A percentile compares a stretch with the other conserved stretches of the same genome.
phyloP scores from a whole-genome alignment of 2,888 invertebrate genomes.

The Drosophila borealis region DNA sequence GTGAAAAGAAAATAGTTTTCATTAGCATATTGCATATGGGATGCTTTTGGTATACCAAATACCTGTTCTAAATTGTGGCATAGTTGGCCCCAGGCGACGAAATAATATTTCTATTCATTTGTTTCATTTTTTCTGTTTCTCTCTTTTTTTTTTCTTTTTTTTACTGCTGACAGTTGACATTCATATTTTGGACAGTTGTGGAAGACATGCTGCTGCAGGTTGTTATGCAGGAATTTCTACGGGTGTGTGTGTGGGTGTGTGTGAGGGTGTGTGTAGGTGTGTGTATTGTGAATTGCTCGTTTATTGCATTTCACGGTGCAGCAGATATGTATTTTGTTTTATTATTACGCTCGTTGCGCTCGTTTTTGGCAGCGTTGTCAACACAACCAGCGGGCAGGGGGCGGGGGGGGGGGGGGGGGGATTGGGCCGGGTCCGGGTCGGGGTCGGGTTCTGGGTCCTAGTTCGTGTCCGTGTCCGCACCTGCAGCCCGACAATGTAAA shows the following conservation, averaged over 20 bases:
- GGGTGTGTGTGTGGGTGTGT: background rate
- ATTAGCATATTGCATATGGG: constrained; percentile 1
- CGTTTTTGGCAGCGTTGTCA: constrained; percentile 38
- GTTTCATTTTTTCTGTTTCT: background rate
- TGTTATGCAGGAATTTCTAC: constrained; percentile 19
- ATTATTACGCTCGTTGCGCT: constrained; percentile 51
- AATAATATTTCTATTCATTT: constrained; percentile 26
- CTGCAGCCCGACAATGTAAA: constrained; percentile 34
- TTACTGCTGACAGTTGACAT: constrained; percentile 33
- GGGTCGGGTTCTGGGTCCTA: background rate
- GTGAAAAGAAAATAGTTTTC: background rate
- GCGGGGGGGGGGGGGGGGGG: too few species aligned
- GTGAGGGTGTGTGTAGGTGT: background rate
- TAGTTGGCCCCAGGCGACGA: constrained; percentile 11
- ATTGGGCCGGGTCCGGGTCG: background rate
- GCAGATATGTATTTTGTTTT: constrained; percentile 55
- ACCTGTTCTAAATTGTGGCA: constrained; percentile 17
- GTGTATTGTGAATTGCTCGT: constrained; percentile 50
- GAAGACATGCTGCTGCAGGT: constrained; percentile 9
- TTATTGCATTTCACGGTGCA: constrained; percentile 64
- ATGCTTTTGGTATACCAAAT: constrained; percentile 4
- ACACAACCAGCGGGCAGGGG: constrained; percentile 34
- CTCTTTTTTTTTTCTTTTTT: constrained; percentile 5
- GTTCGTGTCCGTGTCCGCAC: background rate
- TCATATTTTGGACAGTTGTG: constrained; percentile 19